Base-by-base conservation (phyloP, 2,797 vertebrate species). In the Microctenopoma lineatum region DNA sequence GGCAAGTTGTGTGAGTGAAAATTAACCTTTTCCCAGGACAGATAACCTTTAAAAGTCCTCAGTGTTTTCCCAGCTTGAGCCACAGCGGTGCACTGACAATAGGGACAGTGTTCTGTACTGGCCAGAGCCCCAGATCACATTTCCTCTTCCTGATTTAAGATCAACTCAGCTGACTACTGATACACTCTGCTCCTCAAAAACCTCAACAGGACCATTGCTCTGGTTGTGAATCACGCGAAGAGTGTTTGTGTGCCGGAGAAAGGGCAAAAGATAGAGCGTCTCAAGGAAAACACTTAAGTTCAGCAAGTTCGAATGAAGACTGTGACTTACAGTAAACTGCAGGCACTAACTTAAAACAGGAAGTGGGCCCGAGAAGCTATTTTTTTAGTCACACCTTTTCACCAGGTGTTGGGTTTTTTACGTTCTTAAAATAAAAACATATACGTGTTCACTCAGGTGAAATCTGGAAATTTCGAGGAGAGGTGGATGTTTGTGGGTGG, bases 71-170 rank as follows among this genome's bases (percentile, higher is more conserved):
- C 84, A 80, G 39, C 69, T 73, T 85, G 68, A 83, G 82, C 83
- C 79, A 74, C 79, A 77, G 80, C 80, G 65, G 60, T 25, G 57
- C 54, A 7, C 83, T 89, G 81, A 92, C 91, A 92, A 92, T 90
- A 83, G 86, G 70, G 68, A 74, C 86, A 90, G 82, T 92, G 90
- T 92, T 90, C 80, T 85, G 84, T 73, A 80, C 69, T 14, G 29
- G 66, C 84, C 82, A 79, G 69, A 84, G 79, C 75, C 57, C 78
- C 64, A 76, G 88, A 91, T 92, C 91, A 90, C 83, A 89, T 89
- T 92, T 91, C 91, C 91, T 92, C 76, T 91, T 91, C 87, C 91
- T 92, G 91, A 89, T 90, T 91, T 90, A 85, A 91, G 87, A 89
- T 90, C 84, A 90, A 70, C 88, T 88, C 89, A 89, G 85, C 90